These are phyloP conservation scores for Hyposoter dolosus DNA, from an alignment of 2,888 invertebrate species.

Conservation along the genomic window DNA sequence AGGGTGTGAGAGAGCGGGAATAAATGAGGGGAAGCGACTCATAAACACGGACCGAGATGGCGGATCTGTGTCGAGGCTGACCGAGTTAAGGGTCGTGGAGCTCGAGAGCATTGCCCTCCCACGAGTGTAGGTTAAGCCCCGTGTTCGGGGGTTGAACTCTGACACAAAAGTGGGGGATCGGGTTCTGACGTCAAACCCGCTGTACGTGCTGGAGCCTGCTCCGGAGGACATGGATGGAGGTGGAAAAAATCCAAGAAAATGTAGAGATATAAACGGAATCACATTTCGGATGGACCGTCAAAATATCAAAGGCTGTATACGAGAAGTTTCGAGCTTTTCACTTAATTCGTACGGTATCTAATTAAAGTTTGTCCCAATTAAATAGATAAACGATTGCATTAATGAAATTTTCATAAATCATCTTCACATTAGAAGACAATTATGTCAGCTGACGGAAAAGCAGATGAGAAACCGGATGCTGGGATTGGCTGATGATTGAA, in stretches of 20 bases:
- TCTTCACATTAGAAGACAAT: not conserved
- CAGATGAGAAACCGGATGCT: not conserved
- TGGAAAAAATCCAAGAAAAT: slow-evolving; percentile 21
- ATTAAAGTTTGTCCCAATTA: not conserved
- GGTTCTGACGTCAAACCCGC: slow-evolving; percentile 71
- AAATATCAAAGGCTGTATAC: not conserved
- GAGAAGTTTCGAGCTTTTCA: not conserved
- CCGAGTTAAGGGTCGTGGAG: slow-evolving; percentile 83
- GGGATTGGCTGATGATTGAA: not conserved
- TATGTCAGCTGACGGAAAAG: not conserved
- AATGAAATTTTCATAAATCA: not conserved
- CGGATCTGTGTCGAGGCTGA: slow-evolving; percentile 81
- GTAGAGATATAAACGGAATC: not conserved
- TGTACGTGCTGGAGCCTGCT: slow-evolving; percentile 47
- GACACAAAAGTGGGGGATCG: slow-evolving; percentile 38
- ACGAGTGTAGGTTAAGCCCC: slow-evolving; percentile 67
- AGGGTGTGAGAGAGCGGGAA: not conserved
- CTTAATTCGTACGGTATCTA: not conserved
- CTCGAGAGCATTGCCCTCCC: slow-evolving; percentile 76
- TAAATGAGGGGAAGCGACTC: slow-evolving; percentile 23
- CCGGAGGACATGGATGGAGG: slow-evolving; percentile 14
- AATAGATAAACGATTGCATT: not conserved
- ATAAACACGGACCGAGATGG: slow-evolving; percentile 68
- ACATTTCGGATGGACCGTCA: not conserved
- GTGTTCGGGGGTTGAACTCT: slow-evolving; percentile 65